These are phyloP conservation scores for Euglossa dilemma DNA, from an alignment of 1,140 invertebrate genomes.

Conservation along the genomic window DNA sequence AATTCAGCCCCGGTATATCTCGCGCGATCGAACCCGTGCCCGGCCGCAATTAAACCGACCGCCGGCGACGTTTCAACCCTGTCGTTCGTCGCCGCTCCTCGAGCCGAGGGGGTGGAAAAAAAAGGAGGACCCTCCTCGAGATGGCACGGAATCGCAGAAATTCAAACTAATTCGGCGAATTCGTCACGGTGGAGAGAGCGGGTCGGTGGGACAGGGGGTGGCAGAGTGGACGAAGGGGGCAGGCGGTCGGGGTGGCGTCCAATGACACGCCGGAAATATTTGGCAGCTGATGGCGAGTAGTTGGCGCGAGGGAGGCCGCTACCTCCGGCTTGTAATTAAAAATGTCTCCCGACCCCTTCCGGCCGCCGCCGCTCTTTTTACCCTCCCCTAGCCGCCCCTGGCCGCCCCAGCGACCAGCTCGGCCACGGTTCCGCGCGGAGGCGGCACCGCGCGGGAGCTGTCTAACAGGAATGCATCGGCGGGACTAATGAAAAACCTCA, in stretches of 20 bases:
- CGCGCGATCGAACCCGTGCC: too few relatives aligned
- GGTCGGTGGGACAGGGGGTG: conserved; percentile 32
- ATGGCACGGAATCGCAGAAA: conserved; percentile 35
- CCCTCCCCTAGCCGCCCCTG: not conserved
- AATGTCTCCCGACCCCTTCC: conserved; percentile 75
- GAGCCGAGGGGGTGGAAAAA: not conserved
- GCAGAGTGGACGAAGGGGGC: conserved; percentile 40
- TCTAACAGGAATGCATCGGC: conserved; percentile 76
- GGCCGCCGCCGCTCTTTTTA: conserved; percentile 36
- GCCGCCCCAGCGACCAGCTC: conserved; percentile 7
- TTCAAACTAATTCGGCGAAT: conserved; percentile 59
- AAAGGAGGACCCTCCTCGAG: not conserved
- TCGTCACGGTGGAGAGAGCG: conserved; percentile 41
- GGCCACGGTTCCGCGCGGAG: conserved; percentile 46
- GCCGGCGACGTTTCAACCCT: not conserved
- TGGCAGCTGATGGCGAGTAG: conserved; percentile 75
- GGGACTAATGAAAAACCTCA: conserved; percentile 79
- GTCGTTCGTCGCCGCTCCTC: too few relatives aligned
- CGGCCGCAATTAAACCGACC: not conserved
- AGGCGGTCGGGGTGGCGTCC: conserved; percentile 40
- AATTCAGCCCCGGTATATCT: not conserved
- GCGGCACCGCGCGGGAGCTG: conserved; percentile 60
- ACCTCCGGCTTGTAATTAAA: conserved; percentile 77
- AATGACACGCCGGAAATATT: conserved; percentile 76
- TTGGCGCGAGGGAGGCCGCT: conserved; percentile 58